Evolutionary conservation across 64 coral and sea anemone species (phyloP), one percentile per base, ranked within the genome.

Genomic region (Orbicella faveolata): DNA sequence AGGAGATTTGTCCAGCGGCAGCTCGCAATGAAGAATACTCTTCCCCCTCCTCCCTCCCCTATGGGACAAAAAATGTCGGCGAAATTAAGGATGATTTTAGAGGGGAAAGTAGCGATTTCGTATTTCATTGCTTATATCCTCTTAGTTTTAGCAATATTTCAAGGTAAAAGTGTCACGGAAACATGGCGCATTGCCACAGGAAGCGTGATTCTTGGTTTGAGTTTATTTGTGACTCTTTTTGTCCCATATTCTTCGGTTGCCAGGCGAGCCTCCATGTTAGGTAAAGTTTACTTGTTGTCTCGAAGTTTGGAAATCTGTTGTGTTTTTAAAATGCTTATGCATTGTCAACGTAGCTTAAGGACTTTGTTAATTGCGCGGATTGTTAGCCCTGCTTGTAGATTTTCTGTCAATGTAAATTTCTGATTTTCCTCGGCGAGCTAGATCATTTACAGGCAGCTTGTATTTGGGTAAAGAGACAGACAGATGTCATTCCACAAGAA

Each of bases 171-270:
- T 33, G 30, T 11, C 16, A 41, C 72, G 7, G 59, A 73, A 63
- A 25, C 63, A 61, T 94, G 87, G 44, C 51, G 44, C 51, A 53
- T 89, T n/a, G 79, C 79, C 20, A 54, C 76, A 39, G 69, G 57
- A 84, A 52, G 79, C 61, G 34, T 89, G 8, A 78, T 81, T 36
- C 20, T 84, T 53, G 62, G 39, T 6, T 61, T 94, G 25, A 88
- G 88, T 76, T 91, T 78, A 83, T 76, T 21, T 44, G 83, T 88
- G 25, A 94, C 92, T 23, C 57, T 81, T 16, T 19, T 91, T 35
- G 54, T 91, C 10, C 95, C 95, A 20, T 88, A 94, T 90, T 82
- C 83, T 52, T 84, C 75, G 6, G 88, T 97, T 16, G 92, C 84
- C 34, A 93, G 83, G 62, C 80, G 95, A 75, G 92, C 95, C 9